These are phyloP conservation scores for Myotis myotis DNA, from an alignment of 2,797 vertebrate species.

Conservation along the genomic window DNA sequence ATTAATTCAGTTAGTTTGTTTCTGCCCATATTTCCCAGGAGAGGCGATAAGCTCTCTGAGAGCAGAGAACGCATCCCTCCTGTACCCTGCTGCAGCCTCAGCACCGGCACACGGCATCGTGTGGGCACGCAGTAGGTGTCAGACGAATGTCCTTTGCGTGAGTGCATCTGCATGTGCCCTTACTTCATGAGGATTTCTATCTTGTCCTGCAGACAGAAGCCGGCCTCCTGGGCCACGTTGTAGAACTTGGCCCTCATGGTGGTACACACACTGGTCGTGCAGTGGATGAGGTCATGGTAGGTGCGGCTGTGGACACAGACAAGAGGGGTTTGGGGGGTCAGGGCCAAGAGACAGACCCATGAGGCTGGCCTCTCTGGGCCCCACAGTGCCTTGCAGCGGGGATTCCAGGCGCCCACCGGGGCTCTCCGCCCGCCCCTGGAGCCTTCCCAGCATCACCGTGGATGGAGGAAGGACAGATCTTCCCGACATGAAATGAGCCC, in stretches of 20 bases:
- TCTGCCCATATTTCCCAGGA: not conserved
- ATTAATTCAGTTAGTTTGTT: not conserved
- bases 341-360: not conserved
- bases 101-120: not conserved
- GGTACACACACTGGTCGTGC: conserved; percentile 73
- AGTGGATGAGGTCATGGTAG: conserved; percentile 67
- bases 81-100: not conserved
- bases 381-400: not conserved
- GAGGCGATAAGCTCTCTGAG: not conserved
- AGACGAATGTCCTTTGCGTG: not conserved
- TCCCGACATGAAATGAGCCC: not conserved
- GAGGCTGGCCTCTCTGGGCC: not conserved
- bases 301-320: conserved; percentile 67
- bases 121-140: not conserved
- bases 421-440: not conserved
- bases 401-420: not conserved
- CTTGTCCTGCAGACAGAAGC: conserved; percentile 79
- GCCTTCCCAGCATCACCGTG: not conserved
- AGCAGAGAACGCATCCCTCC: not conserved
- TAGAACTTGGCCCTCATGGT: conserved; percentile 81
- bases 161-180: not conserved
- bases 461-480: not conserved
- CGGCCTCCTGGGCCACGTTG: conserved; percentile 78
- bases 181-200: conserved; percentile 83
- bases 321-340: not conserved